A percentile compares a stretch with the other conserved stretches of the same genome.
phyloP scores from a whole-genome alignment of 2,888 invertebrate genomes.

The Polymixis lichenea region DNA sequence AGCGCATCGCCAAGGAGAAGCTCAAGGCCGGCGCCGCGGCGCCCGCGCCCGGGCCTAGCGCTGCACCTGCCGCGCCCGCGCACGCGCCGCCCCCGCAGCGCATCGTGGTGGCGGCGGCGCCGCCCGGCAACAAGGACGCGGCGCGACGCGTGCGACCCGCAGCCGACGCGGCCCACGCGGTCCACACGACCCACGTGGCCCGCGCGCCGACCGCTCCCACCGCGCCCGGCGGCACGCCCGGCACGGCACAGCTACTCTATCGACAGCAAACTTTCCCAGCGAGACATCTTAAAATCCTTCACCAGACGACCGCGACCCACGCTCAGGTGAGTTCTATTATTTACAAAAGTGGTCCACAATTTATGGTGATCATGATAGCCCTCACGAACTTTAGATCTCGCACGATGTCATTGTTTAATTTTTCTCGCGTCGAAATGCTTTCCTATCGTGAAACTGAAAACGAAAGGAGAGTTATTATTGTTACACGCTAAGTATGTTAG shows the following conservation, averaged over 20 bases:
- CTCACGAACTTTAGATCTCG: neutral
- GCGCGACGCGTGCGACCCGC: conserved; percentile 67
- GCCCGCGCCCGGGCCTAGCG: conserved; percentile 70
- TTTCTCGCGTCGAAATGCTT: neutral
- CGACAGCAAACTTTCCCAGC: conserved; percentile 91
- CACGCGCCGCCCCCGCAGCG: conserved; percentile 57
- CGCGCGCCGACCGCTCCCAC: conserved; percentile 62
- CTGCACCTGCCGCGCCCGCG: conserved; percentile 71
- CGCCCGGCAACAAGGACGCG: conserved; percentile 68
- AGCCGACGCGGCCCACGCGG: conserved; percentile 65
- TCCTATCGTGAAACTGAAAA: neutral
- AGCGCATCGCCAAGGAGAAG: conserved; percentile 96
- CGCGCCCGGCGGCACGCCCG: conserved; percentile 77
- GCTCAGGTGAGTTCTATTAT: conserved; percentile 66
- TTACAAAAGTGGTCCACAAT: neutral
- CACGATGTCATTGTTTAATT: neutral
- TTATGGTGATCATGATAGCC: neutral
- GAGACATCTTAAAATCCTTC: conserved; percentile 88
- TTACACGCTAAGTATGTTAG: neutral
- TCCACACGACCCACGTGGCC: conserved; percentile 74
- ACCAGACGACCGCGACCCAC: conserved; percentile 78
- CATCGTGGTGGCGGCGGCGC: conserved; percentile 74
- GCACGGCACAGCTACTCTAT: conserved; percentile 90
- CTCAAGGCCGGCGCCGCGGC: conserved; percentile 84
- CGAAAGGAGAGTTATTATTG: neutral